Evolutionary conservation across 2,888 invertebrate genomes (phyloP), one percentile per base, ranked within the genome.

Genomic region (Troglohyphantes excavatus): DNA sequence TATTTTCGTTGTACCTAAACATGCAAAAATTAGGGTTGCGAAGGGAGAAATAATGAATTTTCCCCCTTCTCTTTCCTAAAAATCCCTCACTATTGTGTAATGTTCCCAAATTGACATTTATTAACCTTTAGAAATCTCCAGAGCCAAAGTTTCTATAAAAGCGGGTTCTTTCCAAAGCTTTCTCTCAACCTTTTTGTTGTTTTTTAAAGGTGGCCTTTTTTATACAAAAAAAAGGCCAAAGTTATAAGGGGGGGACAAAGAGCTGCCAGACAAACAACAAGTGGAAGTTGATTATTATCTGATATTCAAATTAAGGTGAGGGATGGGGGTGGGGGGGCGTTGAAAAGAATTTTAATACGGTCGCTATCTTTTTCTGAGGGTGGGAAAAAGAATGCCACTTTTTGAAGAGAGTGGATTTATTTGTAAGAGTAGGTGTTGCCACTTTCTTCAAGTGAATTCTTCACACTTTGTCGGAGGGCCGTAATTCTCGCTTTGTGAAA

Each of bases 101-200:
- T 53, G 53, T 53, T 89, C 68, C 63, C 75, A 82, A 88, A 82
- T 89, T 89, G 88, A 89, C 88, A 89, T 89, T 89, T 89, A 89
- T 89, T 89, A 89, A 89, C 88, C 88, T 89, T 68, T 89, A 82
- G 88, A 89, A 89, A 82, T 70, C 67, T 61, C 59, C 26, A 53
- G 73, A 67, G 46, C 43, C 29, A 53, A 68, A 79, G 46, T 76
- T 76, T 53, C 17, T 53, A 53, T 39, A 13, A 13, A n/a, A 53
- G 53, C n/a, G 33, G 9, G 13, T 53, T 11, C 53, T n/a, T 53
- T 53, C 13, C 39, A 13, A n/a, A 53, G 17, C 2, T 3, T 33
- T 3, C 33, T 33, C 33, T 33, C n/a, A n/a, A 27, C 26, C 43
- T 75, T 29, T 23, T 26, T 27, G 9, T 26, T 27, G 9, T 13